A percentile compares a stretch with the other conserved stretches of the same genome.
phyloP scores from a whole-genome alignment of 2,797 vertebrate species.

The Varecia variegata region DNA sequence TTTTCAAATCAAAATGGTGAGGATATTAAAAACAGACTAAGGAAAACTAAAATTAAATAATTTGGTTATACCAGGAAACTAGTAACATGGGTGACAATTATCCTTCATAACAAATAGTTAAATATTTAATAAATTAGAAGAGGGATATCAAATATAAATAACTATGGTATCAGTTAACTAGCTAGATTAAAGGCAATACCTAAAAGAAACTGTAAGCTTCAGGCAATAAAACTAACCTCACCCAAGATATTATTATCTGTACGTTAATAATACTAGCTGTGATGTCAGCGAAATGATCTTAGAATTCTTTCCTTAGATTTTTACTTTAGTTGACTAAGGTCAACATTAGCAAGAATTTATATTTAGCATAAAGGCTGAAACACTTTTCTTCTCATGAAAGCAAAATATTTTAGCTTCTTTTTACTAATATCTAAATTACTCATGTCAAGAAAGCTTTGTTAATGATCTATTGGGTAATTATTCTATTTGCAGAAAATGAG shows the following conservation, averaged over 20 bases:
- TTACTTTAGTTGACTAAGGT: neutral
- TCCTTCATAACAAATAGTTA: neutral
- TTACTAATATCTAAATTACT: neutral
- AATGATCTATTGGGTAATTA: neutral
- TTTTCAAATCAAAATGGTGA: neutral
- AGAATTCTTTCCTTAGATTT: neutral
- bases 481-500: neutral
- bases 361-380: neutral
- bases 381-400: neutral
- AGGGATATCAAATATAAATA: neutral
- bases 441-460: neutral
- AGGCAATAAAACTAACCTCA: neutral
- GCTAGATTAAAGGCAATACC: neutral
- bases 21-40: neutral
- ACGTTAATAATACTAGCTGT: neutral
- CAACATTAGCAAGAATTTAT: neutral
- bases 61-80: neutral
- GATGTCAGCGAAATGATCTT: neutral
- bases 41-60: neutral
- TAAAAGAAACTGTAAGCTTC: neutral
- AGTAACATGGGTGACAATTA: neutral
- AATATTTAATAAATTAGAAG: neutral
- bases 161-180: neutral
- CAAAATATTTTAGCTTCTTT: slow-evolving; percentile 19
- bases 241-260: neutral